These are phyloP conservation scores for Drosophila pandora DNA, from an alignment of 1,140 invertebrate genomes.

Conservation along the genomic window DNA sequence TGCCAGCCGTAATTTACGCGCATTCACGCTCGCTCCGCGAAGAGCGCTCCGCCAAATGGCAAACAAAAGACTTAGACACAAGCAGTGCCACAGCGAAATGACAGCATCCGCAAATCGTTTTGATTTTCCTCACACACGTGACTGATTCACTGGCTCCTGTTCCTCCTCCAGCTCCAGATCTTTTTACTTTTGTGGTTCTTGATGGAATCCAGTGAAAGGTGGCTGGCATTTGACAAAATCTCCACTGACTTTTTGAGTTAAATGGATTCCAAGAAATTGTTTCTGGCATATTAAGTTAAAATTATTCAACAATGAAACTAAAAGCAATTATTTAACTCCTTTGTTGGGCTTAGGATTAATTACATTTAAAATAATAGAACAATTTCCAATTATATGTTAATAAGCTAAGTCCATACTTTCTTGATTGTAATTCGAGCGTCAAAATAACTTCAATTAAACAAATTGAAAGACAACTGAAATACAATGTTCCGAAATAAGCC, in stretches of 20 bases:
- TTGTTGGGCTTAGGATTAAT: neutral
- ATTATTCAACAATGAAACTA: no score
- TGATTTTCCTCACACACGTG: conserved; percentile 71
- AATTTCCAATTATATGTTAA: neutral
- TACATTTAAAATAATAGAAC: neutral
- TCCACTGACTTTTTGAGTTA: conserved; percentile 20
- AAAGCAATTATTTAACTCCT: no score
- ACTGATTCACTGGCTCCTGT: conserved; percentile 40
- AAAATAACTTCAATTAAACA: neutral
- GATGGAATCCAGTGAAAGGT: conserved; percentile 12
- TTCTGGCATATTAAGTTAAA: no score
- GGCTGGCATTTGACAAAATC: conserved; percentile 24
- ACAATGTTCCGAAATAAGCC: neutral
- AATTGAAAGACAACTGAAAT: neutral
- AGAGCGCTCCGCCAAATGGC: conserved; percentile 52
- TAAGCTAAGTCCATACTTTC: neutral
- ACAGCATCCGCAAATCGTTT: conserved; percentile 63
- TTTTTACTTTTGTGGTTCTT: neutral
- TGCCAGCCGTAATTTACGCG: conserved; percentile 78
- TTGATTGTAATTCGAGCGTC: neutral
- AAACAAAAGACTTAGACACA: conserved; percentile 69
- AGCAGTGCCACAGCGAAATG: conserved; percentile 12
- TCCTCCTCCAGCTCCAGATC: neutral
- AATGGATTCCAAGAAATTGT: conserved; percentile 3
- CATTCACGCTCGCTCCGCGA: conserved; percentile 53